phyloP scores from a whole-genome alignment of 2,113 vertebrate genomes.

The Herpetotheres cachinnans region DNA sequence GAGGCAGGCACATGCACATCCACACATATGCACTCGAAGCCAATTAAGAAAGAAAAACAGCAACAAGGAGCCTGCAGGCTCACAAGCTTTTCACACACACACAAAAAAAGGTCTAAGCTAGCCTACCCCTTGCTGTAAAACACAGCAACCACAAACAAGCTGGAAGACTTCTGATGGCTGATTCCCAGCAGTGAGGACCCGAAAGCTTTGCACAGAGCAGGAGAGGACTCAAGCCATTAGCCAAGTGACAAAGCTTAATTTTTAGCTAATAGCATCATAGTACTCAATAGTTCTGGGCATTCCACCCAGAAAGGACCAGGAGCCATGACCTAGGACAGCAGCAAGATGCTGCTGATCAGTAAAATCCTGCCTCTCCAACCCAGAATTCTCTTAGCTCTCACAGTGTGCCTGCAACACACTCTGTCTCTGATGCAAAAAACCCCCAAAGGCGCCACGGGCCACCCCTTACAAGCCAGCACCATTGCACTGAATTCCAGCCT shows the following conservation, averaged over 20 bases:
- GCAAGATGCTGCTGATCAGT: neutral
- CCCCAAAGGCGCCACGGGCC: neutral
- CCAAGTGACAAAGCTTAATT: neutral
- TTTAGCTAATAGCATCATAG: neutral
- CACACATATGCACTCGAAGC: neutral
- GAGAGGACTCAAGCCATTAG: neutral
- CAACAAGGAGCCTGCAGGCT: neutral
- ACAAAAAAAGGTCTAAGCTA: neutral
- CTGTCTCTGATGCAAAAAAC: neutral
- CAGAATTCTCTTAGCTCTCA: neutral
- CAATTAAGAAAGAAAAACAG: conserved; percentile 44
- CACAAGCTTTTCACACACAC: neutral
- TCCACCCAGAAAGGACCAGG: neutral
- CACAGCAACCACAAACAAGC: neutral
- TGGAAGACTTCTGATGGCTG: neutral
- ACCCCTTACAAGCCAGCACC: rapidly evolving
- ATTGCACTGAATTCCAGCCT: rapidly evolving
- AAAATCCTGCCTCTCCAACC: neutral
- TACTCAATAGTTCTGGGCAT: neutral
- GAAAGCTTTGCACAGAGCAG: neutral
- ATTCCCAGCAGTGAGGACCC: neutral
- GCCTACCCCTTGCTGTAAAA: neutral
- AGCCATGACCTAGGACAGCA: neutral
- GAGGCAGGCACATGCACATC: conserved; percentile 45
- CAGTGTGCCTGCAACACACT: rapidly evolving